phyloP scores from a whole-genome alignment of 2,797 vertebrate genomes.

The Hypotaenidia philippensis region DNA sequence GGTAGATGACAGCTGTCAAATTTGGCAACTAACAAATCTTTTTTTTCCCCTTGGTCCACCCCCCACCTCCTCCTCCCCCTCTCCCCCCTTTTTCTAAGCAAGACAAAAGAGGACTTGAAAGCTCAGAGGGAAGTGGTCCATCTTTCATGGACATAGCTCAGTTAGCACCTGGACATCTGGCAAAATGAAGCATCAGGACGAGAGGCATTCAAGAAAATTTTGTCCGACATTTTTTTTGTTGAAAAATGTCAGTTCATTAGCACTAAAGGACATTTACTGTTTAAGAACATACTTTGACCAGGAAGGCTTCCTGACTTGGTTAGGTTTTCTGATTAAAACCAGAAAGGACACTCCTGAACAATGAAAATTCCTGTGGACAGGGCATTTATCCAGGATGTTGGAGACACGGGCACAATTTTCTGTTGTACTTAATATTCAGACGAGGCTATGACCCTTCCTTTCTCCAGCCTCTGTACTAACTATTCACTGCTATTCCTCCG shows the following conservation, averaged over 20 bases:
- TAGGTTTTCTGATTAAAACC: conserved; percentile 28
- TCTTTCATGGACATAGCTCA: not conserved
- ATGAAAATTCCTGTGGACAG: conserved; percentile 28
- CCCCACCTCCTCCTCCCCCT: not conserved
- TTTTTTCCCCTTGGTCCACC: not conserved
- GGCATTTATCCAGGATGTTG: not conserved
- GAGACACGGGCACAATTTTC: not conserved
- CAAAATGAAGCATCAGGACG: conserved; percentile 2
- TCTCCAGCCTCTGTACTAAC: not conserved
- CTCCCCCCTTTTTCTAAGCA: not conserved
- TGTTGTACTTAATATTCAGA: conserved; percentile 30
- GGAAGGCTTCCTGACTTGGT: not conserved
- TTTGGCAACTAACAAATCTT: not conserved
- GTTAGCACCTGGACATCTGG: conserved; percentile 4
- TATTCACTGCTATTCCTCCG: not conserved
- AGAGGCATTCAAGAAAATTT: not conserved
- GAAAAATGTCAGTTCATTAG: conserved; percentile 43
- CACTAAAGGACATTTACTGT: conserved; percentile 9
- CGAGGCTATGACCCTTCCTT: conserved; percentile 6
- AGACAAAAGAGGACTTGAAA: conserved; percentile 4
- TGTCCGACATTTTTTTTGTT: not conserved
- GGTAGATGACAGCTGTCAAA: conserved; percentile 41
- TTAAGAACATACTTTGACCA: not conserved
- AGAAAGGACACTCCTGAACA: conserved; percentile 41
- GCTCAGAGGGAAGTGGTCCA: not conserved